Percentiles rank a stretch among this genome's conserved stretches.
Evolutionary conservation across 1,140 invertebrate species (phyloP).

Genomic region (Apis mellifera): Amel_HAv3.1 CM009939.2:11370001-11370500

Average conservation of each 20-base stretch:
- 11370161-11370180: too few relatives aligned
- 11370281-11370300: conserved; percentile 91
- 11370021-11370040: neutral
- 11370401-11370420: conserved; percentile 87
- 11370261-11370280: conserved; percentile 90
- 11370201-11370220: too few relatives aligned
- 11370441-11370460: conserved; percentile 86
- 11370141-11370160: too few relatives aligned
- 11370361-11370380: conserved; percentile 86
- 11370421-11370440: conserved; percentile 95
- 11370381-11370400: conserved; percentile 85
- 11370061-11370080: neutral
- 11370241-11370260: conserved; percentile 81
- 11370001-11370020: neutral
- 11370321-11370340: conserved; percentile 86
- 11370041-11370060: neutral
- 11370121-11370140: too few relatives aligned
- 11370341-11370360: conserved; percentile 87
- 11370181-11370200: neutral
- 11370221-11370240: conserved; percentile 67
- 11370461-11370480: conserved; percentile 73
- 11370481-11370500: conserved; percentile 67
- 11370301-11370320: conserved; percentile 89
- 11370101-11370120: too few relatives aligned
- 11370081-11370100: too few relatives aligned